Percentiles rank a stretch among this genome's conserved stretches.
Conservation (phyloP, 2,888 invertebrate genomes). For the Leptinotarsa rubiginosa region DNA sequence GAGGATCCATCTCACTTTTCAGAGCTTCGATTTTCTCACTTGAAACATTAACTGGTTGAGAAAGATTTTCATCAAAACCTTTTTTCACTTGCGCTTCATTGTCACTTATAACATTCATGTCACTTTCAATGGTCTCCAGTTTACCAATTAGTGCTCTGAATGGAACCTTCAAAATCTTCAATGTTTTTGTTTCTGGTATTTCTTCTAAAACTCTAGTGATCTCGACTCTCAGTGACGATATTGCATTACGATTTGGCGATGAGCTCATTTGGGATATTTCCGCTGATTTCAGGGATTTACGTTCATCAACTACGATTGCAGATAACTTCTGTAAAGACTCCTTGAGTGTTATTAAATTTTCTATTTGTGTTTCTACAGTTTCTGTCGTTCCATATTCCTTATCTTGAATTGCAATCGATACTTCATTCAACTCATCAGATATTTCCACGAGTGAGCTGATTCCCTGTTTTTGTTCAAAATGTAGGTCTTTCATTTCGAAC, state of each 20-base stretch:
- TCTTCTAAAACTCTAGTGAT: conserved; percentile 5
- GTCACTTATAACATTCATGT: not conserved
- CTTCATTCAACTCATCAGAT: conserved; percentile 3
- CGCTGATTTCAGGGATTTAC: conserved; percentile 28
- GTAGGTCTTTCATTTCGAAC: not conserved
- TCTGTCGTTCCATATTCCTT: not conserved
- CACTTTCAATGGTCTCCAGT: conserved; percentile 27
- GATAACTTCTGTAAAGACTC: conserved; percentile 43
- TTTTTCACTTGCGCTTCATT: conserved; percentile 24
- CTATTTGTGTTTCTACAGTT: conserved; percentile 13
- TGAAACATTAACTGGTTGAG: conserved; percentile 21
- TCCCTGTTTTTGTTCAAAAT: conserved; percentile 10
- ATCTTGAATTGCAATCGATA: not conserved
- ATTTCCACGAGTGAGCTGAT: conserved; percentile 25
- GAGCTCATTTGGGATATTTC: conserved; percentile 34
- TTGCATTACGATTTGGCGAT: conserved; percentile 36
- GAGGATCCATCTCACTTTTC: not conserved
- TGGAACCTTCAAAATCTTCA: conserved; percentile 27
- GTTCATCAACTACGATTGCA: conserved; percentile 27
- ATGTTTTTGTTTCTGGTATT: conserved; percentile 11
- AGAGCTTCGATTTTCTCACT: conserved; percentile 22
- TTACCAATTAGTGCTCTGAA: conserved; percentile 24
- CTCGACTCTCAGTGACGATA: conserved; percentile 17
- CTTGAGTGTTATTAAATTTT: conserved; percentile 4
- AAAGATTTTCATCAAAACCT: conserved; percentile 21